Conservation (phyloP, 2,888 invertebrate genomes). For the Oligia fasciuncula region DNA sequence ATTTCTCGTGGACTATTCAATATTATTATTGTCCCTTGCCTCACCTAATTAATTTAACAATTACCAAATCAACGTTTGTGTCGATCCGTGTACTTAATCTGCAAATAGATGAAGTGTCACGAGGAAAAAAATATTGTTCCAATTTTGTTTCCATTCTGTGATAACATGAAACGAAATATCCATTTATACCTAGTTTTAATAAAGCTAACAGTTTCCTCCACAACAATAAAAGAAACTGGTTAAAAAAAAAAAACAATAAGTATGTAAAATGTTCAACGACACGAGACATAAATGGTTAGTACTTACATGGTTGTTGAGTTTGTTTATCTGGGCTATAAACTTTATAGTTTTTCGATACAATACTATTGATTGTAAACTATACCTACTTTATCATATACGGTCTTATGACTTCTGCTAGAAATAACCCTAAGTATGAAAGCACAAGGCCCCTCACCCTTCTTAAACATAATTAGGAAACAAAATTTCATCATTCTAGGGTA, state of each 20-base stretch:
- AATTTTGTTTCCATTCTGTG: not conserved
- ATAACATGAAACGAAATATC: not conserved
- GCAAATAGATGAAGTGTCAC: not conserved
- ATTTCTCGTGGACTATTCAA: too few relatives aligned
- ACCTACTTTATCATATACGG: not conserved
- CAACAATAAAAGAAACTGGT: not conserved
- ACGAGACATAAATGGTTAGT: not conserved
- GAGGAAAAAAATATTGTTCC: not conserved
- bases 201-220: not conserved
- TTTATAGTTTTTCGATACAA: constrained; percentile 26
- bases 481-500: not conserved
- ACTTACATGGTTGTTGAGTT: not conserved
- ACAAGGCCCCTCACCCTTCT: not conserved
- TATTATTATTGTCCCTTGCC: too few relatives aligned
- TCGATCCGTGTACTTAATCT: not conserved
- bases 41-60: not conserved
- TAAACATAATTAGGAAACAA: not conserved
- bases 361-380: constrained; percentile 5
- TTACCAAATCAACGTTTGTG: not conserved
- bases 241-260: not conserved
- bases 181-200: not conserved
- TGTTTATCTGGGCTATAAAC: constrained; percentile 15
- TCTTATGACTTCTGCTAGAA: not conserved
- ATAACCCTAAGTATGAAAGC: too few relatives aligned
- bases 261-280: constrained; percentile 13